phyloP scores from a whole-genome alignment of 2,113 vertebrate species.

The Amblyopsis rosae region DNA sequence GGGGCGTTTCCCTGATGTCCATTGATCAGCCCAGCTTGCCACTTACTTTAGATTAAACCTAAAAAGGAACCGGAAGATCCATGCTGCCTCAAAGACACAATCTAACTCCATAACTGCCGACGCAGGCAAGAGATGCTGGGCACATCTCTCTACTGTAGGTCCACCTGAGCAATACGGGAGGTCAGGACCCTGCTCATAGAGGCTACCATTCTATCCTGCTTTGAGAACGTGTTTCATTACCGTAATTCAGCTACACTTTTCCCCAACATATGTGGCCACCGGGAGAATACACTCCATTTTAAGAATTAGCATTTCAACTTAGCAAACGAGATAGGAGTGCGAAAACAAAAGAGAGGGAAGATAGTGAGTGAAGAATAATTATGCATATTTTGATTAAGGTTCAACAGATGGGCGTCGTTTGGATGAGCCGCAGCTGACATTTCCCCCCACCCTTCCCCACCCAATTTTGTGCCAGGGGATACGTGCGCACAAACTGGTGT shows the following conservation, averaged over 20 bases:
- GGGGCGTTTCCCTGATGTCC: conserved; percentile 51
- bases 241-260: conserved; percentile 50
- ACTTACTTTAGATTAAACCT: conserved; percentile 63
- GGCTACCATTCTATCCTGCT: conserved; percentile 21
- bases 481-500: conserved; percentile 15
- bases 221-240: conserved; percentile 53
- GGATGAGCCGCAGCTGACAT: conserved; percentile 58
- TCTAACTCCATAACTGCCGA: conserved; percentile 39
- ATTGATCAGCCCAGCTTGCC: conserved; percentile 60
- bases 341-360: conserved; percentile 1
- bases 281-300: conserved; percentile 39
- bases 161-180: conserved; percentile 19
- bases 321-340: conserved; percentile 39
- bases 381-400: conserved; percentile 61
- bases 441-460: not conserved
- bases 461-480: conserved; percentile 29
- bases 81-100: conserved; percentile 52
- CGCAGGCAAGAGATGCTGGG: conserved; percentile 4
- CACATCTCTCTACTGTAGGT: conserved; percentile 1
- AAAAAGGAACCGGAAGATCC: conserved; percentile 61
- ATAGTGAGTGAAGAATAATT: conserved; percentile 50
- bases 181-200: conserved; percentile 31
- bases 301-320: conserved; percentile 58
- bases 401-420: conserved; percentile 66
- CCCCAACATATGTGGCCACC: conserved; percentile 40